A percentile compares a stretch with the other conserved stretches of the same genome.
phyloP scores from a whole-genome alignment of 2,888 invertebrate genomes.

The Mythimna loreyi region DNA sequence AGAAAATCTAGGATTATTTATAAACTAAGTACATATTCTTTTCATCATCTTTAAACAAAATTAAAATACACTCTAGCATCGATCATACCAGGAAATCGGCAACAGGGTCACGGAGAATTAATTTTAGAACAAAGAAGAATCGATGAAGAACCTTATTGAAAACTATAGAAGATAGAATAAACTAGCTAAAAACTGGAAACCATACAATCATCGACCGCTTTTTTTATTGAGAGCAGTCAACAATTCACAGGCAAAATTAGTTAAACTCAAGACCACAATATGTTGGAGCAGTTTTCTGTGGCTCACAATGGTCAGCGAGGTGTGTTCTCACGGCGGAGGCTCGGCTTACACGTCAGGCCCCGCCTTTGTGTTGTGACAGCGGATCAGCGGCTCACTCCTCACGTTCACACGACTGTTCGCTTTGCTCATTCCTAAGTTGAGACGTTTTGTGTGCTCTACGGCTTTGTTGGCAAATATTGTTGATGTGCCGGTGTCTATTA shows the following conservation, averaged over 20 bases:
- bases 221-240: slow-evolving; percentile 19
- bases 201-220: background rate
- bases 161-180: background rate
- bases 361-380: slow-evolving; percentile 67
- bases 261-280: slow-evolving; percentile 26
- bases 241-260: slow-evolving; percentile 4
- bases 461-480: slow-evolving; percentile 59
- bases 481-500: slow-evolving; percentile 56
- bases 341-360: slow-evolving; percentile 57
- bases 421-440: slow-evolving; percentile 44
- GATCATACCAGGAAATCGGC: too few relatives aligned
- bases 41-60: too few relatives aligned
- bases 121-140: too few relatives aligned
- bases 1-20: too few relatives aligned
- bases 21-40: too few relatives aligned
- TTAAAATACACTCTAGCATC: too few relatives aligned
- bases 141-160: background rate
- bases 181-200: background rate
- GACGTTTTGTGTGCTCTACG: slow-evolving; percentile 55
- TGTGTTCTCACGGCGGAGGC: slow-evolving; percentile 53
- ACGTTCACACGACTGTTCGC: slow-evolving; percentile 58
- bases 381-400: slow-evolving; percentile 30
- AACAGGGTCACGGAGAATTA: too few relatives aligned
- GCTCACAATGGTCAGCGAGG: slow-evolving; percentile 36
- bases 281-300: slow-evolving; percentile 15